These are phyloP conservation scores for Charadrius vociferus DNA, from an alignment of 2,113 vertebrate genomes.

Conservation along the genomic window DNA sequence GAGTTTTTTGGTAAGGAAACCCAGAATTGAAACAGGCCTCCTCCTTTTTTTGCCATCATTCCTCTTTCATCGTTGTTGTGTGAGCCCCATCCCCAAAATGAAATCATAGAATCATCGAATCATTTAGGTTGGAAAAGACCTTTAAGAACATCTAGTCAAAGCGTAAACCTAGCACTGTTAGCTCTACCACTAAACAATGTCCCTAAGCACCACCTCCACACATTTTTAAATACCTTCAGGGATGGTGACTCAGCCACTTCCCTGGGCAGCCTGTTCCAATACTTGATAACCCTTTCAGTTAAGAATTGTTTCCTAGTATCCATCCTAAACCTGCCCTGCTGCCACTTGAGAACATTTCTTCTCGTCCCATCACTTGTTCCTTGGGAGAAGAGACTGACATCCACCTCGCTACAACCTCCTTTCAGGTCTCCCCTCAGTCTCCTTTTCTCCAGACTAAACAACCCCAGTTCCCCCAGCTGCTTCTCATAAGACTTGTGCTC, in stretches of 20 bases:
- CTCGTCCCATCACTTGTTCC: not conserved
- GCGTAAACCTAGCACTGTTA: not conserved
- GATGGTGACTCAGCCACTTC: not conserved
- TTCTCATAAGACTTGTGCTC: not conserved
- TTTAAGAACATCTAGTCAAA: not conserved
- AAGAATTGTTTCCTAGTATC: not conserved
- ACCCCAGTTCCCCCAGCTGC: not conserved
- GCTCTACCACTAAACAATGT: not conserved
- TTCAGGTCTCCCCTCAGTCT: not conserved
- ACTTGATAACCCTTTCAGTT: not conserved
- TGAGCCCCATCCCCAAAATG: not conserved
- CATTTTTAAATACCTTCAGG: not conserved
- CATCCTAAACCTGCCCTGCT: not conserved
- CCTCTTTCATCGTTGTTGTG: not conserved
- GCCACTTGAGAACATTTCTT: not conserved
- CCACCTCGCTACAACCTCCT: not conserved
- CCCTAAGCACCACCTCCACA: not conserved
- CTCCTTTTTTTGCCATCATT: not conserved
- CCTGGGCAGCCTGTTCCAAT: not conserved
- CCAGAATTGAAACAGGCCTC: not conserved
- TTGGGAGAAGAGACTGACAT: not conserved
- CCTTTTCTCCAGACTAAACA: not conserved
- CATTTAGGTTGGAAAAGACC: not conserved
- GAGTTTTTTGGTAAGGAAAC: not conserved
- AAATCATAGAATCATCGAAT: not conserved